These are phyloP conservation scores for Elgaria multicarinata DNA, from an alignment of 2,113 vertebrate genomes.

Conservation along the genomic window DNA sequence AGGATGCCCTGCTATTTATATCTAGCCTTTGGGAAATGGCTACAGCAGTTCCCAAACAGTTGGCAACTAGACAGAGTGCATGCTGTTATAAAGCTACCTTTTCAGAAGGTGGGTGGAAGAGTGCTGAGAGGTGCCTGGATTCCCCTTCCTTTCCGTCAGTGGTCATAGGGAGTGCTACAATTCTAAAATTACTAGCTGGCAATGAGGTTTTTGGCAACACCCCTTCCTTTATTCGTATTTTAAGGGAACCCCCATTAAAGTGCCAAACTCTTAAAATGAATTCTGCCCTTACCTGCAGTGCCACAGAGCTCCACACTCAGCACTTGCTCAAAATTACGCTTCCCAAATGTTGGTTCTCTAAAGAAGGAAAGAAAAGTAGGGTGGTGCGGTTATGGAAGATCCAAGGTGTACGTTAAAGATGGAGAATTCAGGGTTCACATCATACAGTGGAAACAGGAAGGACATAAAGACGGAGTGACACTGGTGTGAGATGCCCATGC, in stretches of 20 bases:
- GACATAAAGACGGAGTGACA: background rate
- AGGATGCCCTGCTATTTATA: background rate
- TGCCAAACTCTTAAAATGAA: background rate
- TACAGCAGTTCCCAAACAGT: background rate
- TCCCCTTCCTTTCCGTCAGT: background rate
- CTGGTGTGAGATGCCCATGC: background rate
- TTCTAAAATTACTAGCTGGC: background rate
- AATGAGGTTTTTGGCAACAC: background rate
- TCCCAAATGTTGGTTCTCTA: constrained; percentile 77
- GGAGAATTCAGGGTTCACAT: background rate
- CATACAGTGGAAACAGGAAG: background rate
- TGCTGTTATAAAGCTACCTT: background rate
- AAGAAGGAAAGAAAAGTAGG: constrained; percentile 28
- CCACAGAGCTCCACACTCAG: constrained; percentile 94
- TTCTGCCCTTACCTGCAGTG: constrained; percentile 88
- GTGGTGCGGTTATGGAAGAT: background rate
- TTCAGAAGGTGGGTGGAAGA: background rate
- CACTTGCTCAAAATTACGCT: constrained; percentile 89
- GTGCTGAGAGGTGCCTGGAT: background rate
- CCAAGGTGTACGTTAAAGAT: constrained; percentile 3
- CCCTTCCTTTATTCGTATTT: background rate
- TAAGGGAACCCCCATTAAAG: background rate
- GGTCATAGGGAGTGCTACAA: background rate
- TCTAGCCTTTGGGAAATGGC: background rate
- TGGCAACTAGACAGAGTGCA: background rate